Evolutionary conservation across 2,113 vertebrate genomes (phyloP).

Genomic region (Conger conger): DNA sequence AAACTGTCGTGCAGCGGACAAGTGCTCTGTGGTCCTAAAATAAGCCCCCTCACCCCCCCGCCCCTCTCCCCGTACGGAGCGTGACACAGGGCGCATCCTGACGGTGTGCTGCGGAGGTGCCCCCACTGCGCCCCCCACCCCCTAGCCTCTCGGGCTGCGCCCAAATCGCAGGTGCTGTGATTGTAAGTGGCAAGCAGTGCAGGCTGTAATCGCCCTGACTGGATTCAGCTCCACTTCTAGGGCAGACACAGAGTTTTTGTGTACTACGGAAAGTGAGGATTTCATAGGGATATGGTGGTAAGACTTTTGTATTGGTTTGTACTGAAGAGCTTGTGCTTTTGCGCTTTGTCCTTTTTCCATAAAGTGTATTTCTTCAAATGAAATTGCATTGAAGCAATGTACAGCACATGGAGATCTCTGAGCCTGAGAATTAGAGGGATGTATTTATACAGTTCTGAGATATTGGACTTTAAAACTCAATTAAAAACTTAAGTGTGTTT

Average conservation of each 20-base stretch:
- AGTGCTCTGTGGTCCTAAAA: constrained; percentile 23
- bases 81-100: not conserved
- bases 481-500: too few relatives aligned
- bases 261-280: not conserved
- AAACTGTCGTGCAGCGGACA: constrained; percentile 17
- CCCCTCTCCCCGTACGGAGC: not conserved
- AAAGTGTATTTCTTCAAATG: too few relatives aligned
- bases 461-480: too few relatives aligned
- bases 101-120: not conserved
- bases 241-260: not conserved
- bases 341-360: too few relatives aligned
- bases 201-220: not conserved
- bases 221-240: not conserved
- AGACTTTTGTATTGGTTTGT: not conserved
- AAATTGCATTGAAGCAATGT: too few relatives aligned
- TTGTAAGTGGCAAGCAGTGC: not conserved
- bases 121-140: not conserved
- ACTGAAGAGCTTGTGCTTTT: not conserved
- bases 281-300: not conserved
- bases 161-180: not conserved
- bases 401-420: too few relatives aligned
- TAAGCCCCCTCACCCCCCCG: not conserved
- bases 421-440: too few relatives aligned
- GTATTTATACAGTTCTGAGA: too few relatives aligned
- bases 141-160: not conserved